phyloP scores from a whole-genome alignment of 2,113 vertebrate genomes.

The Polypterus bichir region DNA sequence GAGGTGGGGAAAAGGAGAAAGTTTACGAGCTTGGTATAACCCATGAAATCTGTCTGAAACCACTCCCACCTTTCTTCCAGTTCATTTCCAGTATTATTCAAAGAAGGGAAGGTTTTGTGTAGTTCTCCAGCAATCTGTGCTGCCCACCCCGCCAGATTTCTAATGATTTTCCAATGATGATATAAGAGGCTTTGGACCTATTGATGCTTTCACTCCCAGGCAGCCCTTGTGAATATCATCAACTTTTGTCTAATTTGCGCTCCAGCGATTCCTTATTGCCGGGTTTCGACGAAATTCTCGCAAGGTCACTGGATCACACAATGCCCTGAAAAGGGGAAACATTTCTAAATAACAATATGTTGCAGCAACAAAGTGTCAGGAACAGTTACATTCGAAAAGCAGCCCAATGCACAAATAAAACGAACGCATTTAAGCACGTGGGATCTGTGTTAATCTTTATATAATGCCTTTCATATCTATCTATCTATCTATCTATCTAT shows the following conservation, averaged over 20 bases:
- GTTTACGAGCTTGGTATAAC: constrained; percentile 42
- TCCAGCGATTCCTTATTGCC: constrained; percentile 18
- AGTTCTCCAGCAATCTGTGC: constrained; percentile 58
- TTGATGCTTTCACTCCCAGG: constrained; percentile 35
- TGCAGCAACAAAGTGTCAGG: constrained; percentile 16
- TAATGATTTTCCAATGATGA: constrained; percentile 67
- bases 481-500: no score
- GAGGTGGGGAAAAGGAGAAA: constrained; percentile 10
- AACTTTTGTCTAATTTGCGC: constrained; percentile 45
- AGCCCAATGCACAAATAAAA: neutral
- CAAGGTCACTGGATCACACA: constrained; percentile 16
- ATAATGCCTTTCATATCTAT: no score
- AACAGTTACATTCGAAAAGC: constrained; percentile 18
- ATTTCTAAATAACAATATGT: constrained; percentile 3
- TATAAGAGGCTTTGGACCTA: constrained; percentile 44
- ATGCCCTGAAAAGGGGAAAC: neutral
- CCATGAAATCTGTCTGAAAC: constrained; percentile 41
- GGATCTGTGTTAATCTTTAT: no score
- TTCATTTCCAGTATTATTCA: constrained; percentile 47
- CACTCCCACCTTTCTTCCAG: constrained; percentile 49
- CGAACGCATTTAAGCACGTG: no score
- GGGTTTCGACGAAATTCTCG: constrained; percentile 23
- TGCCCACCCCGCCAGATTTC: constrained; percentile 51
- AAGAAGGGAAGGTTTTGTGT: constrained; percentile 32
- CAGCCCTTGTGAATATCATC: constrained; percentile 27